These are phyloP conservation scores for Stenodera caucasica DNA, from an alignment of 2,888 invertebrate genomes.

Conservation along the genomic window DNA sequence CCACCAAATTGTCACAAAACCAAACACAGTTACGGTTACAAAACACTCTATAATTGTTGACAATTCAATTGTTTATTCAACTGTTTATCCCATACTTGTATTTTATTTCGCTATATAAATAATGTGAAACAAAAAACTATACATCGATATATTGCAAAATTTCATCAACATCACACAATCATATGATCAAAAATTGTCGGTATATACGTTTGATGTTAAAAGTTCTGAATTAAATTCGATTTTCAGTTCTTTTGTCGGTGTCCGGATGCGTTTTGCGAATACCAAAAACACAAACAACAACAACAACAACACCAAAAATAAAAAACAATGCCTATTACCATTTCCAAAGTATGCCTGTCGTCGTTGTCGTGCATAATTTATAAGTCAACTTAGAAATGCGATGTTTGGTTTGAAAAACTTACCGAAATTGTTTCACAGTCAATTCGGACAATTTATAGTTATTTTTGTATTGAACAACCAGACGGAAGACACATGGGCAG, in stretches of 20 bases:
- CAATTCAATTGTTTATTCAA: constrained; percentile 18
- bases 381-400: constrained; percentile 17
- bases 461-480: not conserved
- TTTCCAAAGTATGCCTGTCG: constrained; percentile 20
- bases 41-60: constrained; percentile 16
- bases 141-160: no score
- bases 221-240: constrained; percentile 22
- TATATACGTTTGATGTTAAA: constrained; percentile 21
- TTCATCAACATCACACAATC: not conserved
- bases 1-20: not conserved
- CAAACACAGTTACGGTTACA: constrained; percentile 16
- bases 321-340: constrained; percentile 27
- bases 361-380: constrained; percentile 29
- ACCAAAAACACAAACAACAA: no score
- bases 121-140: no score
- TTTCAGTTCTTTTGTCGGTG: constrained; percentile 25
- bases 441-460: constrained; percentile 10
- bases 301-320: constrained; percentile 22
- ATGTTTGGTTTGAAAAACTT: constrained; percentile 11
- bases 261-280: constrained; percentile 22
- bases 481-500: not conserved
- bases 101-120: not conserved
- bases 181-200: constrained; percentile 13
- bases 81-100: not conserved
- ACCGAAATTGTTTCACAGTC: constrained; percentile 16